Conservation (phyloP, 2,888 invertebrate genomes). For the Carterocephalus palaemon region DNA sequence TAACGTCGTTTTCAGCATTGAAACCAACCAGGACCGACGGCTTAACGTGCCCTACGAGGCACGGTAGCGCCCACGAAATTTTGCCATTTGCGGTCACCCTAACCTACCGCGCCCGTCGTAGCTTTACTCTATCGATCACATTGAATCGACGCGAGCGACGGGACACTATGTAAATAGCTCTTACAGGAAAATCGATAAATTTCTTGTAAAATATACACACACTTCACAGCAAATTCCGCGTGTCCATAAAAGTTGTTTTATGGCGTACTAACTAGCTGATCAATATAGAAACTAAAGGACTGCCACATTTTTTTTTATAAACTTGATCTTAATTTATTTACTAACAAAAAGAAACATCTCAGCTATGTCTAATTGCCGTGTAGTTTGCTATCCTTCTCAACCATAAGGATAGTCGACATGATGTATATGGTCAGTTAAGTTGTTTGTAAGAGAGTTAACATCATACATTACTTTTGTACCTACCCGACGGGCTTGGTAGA, state of each 20-base stretch:
- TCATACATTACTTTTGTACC: too few relatives aligned
- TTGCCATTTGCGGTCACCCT: too few relatives aligned
- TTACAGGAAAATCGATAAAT: constrained; percentile 21
- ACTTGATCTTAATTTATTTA: constrained; percentile 22
- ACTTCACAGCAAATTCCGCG: constrained; percentile 9
- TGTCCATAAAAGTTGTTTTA: constrained; percentile 19
- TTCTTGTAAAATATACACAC: constrained; percentile 12
- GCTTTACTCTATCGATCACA: too few relatives aligned
- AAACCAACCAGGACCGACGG: too few relatives aligned
- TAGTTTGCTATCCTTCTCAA: constrained; percentile 37
- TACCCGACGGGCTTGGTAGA: too few relatives aligned
- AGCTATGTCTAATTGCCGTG: constrained; percentile 42
- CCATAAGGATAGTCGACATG: constrained; percentile 9
- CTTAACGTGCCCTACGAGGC: too few relatives aligned
- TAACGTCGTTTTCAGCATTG: too few relatives aligned
- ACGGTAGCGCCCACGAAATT: too few relatives aligned
- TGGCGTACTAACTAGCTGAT: constrained; percentile 13
- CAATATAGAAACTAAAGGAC: constrained; percentile 22
- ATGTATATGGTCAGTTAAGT: constrained; percentile 5
- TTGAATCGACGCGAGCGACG: too few relatives aligned
- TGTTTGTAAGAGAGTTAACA: too few relatives aligned
- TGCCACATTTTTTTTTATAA: constrained; percentile 23
- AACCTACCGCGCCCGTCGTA: too few relatives aligned
- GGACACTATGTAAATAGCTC: not conserved
- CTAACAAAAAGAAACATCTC: constrained; percentile 41